Base-by-base conservation (phyloP, 2,113 vertebrate species). In the Nothocercus julius region DNA sequence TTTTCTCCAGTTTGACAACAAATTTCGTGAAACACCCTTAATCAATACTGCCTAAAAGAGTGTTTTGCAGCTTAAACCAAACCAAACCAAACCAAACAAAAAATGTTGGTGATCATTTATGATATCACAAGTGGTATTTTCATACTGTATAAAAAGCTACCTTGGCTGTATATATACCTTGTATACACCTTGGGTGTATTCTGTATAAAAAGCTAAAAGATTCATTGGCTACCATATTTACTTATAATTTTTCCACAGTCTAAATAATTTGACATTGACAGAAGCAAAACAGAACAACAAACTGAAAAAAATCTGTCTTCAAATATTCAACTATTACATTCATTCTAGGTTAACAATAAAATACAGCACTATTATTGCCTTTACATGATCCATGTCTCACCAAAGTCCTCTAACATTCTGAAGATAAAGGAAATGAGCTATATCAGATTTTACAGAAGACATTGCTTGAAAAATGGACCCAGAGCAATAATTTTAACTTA, bases 381-480 rank as follows among this genome's bases (percentile, higher is more conserved):
- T 87, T 91, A 49, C 18, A 61, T 24, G 18, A 67, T 10, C 1
- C 13, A 49, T 86, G 91, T 96, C 75, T 75, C 62, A 81, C 27
- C 27, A 78, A 51, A 38, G 7, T 89, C 20, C 13, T 68, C 27
- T 87, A 90, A 85, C 40, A 75, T 68, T 38, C 75, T 73, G 28
- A 14, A 32, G 63, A 78, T 78, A 32, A 6, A 30, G 36, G 69
- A 86, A 93, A 84, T 53, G 1, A 84, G 51, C n/a, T 75, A 58
- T 89, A 66, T 82, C 76, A 82, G n/a, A 58, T 84, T 72, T 84
- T 75, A 59, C 56, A 92, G 72, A 72, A 32, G 45, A 78, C 84
- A 89, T 40, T 89, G n/a, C 19, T 95, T 92, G 84, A 76, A 93
- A 85, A 51, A 54, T 12, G 28, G 51, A 53, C 12, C 21, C 45